These are phyloP conservation scores for Chionis minor DNA, from an alignment of 2,113 vertebrate genomes.

Conservation along the genomic window DNA sequence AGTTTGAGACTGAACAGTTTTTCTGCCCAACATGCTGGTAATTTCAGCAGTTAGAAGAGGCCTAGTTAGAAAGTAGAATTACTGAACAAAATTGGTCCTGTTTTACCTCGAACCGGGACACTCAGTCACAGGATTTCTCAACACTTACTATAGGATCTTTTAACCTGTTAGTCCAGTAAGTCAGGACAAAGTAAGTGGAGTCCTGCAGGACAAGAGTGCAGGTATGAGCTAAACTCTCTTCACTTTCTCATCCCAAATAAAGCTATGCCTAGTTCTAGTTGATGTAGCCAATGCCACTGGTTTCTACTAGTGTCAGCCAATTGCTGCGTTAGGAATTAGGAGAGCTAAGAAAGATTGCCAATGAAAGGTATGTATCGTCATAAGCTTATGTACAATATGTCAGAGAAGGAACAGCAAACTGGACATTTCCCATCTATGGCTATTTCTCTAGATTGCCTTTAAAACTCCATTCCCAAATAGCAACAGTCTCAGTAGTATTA, in stretches of 20 bases:
- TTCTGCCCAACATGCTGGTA: too few species aligned
- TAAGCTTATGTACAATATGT: neutral
- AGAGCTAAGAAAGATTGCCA: neutral
- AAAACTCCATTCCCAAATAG: constrained; percentile 22
- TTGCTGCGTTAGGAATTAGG: neutral
- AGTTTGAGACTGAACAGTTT: too few species aligned
- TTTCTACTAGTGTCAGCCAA: neutral
- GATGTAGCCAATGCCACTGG: neutral
- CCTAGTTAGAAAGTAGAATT: too few species aligned
- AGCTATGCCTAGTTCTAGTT: neutral
- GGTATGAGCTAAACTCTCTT: neutral
- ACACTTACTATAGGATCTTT: neutral
- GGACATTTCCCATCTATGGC: neutral
- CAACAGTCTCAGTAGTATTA: neutral
- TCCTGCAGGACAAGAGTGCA: neutral
- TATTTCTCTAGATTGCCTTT: neutral
- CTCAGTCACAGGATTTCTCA: neutral
- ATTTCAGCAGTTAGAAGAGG: too few species aligned
- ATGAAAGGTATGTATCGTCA: neutral
- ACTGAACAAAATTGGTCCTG: too few species aligned
- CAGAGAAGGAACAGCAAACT: neutral
- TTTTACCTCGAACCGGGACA: too few species aligned
- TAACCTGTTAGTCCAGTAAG: neutral
- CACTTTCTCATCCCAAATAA: neutral
- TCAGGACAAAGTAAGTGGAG: neutral